phyloP scores from a whole-genome alignment of 2,888 invertebrate genomes.

The Lasioglossum morio region DNA sequence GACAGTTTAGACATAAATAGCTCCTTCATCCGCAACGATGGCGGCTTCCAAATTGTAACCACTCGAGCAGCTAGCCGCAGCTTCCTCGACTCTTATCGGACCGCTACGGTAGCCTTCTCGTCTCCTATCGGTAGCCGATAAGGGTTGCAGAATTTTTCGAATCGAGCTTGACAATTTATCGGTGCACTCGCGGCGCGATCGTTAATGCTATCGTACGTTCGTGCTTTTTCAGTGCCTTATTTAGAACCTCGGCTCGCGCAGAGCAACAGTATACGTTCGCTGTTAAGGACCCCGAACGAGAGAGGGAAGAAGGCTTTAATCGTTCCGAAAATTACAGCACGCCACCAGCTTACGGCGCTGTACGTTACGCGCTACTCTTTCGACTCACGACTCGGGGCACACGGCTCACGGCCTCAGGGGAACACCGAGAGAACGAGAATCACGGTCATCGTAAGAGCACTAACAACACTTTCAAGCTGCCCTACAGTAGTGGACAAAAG shows the following conservation, averaged over 20 bases:
- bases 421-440: conserved; percentile 34
- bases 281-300: conserved; percentile 22
- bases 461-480: conserved; percentile 30
- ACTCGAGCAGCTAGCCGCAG: not conserved
- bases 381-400: not conserved
- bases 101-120: conserved; percentile 27
- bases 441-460: conserved; percentile 39
- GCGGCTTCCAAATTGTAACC: not conserved
- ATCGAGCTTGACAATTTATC: conserved; percentile 40
- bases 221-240: conserved; percentile 42
- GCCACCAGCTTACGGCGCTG: conserved; percentile 44
- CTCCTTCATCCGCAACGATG: conserved; percentile 10
- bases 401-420: not conserved
- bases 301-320: conserved; percentile 61
- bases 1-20: not conserved
- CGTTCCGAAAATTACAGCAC: conserved; percentile 65
- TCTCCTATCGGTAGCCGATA: conserved; percentile 19
- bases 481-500: not conserved
- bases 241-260: conserved; percentile 33
- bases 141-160: conserved; percentile 32
- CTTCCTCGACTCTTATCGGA: conserved; percentile 33
- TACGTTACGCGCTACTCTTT: conserved; percentile 46
- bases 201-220: conserved; percentile 44
- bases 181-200: conserved; percentile 35
- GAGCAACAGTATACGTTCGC: not conserved